These are phyloP conservation scores for Heterodera carotae DNA, from an alignment of 1,140 invertebrate genomes.

Conservation along the genomic window DNA sequence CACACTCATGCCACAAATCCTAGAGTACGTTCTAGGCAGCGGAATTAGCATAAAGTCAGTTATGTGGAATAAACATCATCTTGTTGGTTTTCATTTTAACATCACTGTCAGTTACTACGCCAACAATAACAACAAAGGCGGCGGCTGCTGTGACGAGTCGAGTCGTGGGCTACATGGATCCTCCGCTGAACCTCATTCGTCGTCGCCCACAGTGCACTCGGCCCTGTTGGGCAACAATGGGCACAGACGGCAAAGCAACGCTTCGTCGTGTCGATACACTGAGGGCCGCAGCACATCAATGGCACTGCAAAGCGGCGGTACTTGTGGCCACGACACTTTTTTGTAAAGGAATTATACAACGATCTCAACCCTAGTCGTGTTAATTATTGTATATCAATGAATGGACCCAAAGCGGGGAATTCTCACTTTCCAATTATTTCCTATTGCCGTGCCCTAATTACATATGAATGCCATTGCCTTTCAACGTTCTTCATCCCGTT, in stretches of 20 bases:
- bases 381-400: no score
- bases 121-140: slow-evolving; percentile 41
- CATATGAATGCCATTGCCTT: no score
- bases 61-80: no score
- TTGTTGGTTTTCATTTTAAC: slow-evolving; percentile 14
- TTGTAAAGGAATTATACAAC: neutral
- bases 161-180: slow-evolving; percentile 13
- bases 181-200: slow-evolving; percentile 8
- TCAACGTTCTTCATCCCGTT: no score
- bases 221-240: slow-evolving; percentile 46
- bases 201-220: slow-evolving; percentile 53
- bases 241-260: neutral
- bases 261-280: neutral
- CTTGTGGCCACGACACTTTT: neutral
- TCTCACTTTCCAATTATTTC: no score
- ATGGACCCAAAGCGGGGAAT: no score
- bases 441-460: no score
- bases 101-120: slow-evolving; percentile 30
- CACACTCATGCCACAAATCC: no score
- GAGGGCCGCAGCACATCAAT: neutral
- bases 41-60: no score
- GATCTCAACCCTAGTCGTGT: neutral
- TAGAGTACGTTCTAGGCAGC: no score
- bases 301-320: neutral
- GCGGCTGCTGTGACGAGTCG: slow-evolving; percentile 31